Conservation (phyloP, 2,797 vertebrate genomes). For the Lithobates sylvaticus region DNA sequence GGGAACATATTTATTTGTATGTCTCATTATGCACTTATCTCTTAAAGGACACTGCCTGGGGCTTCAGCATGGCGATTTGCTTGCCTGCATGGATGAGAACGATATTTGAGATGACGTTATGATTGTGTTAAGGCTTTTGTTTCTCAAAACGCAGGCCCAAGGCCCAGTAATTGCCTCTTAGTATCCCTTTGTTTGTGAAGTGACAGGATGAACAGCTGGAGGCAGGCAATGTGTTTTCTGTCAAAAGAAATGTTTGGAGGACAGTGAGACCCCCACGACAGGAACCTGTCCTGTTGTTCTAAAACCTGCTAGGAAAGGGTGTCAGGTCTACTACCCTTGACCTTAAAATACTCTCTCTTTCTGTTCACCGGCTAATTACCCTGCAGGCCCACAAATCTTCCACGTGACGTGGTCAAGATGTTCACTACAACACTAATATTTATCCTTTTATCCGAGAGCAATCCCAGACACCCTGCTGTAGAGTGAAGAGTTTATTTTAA, state of each 20-base stretch:
- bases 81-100: too few species aligned
- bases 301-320: slow-evolving; percentile 74
- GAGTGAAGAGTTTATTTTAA: too few species aligned
- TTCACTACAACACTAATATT: slow-evolving; percentile 72
- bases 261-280: slow-evolving; percentile 64
- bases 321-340: slow-evolving; percentile 73
- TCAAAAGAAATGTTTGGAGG: slow-evolving; percentile 62
- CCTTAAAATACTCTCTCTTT: slow-evolving; percentile 69
- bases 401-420: slow-evolving; percentile 51
- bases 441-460: slow-evolving; percentile 29
- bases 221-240: slow-evolving; percentile 67
- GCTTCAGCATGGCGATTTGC: too few species aligned
- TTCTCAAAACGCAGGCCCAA: slow-evolving; percentile 76
- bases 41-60: too few species aligned
- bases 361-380: slow-evolving; percentile 41
- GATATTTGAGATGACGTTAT: not conserved
- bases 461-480: slow-evolving; percentile 29
- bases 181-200: slow-evolving; percentile 80
- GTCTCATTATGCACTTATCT: too few species aligned
- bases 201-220: slow-evolving; percentile 81
- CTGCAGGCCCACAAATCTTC: slow-evolving; percentile 62
- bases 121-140: not conserved
- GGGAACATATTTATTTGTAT: too few species aligned
- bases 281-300: slow-evolving; percentile 80
- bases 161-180: slow-evolving; percentile 79